A percentile compares a stretch with the other conserved stretches of the same genome.
Conservation (phyloP, 1,140 invertebrate genomes). For the Pogonomyrmex barbatus region DNA sequence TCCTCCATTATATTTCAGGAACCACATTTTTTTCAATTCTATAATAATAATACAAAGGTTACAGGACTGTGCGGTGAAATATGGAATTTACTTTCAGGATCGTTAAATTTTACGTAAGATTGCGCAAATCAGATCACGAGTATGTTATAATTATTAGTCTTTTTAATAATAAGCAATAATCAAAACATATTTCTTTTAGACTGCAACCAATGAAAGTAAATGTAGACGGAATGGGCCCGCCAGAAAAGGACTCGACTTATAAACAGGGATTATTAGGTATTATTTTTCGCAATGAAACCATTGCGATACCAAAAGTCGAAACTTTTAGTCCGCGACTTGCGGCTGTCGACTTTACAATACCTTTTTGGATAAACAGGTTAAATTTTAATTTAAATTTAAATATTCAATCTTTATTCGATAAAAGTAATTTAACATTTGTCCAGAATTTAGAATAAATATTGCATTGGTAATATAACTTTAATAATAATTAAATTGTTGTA, state of each 20-base stretch:
- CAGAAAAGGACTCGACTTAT: slow-evolving; percentile 36
- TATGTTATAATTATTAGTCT: slow-evolving; percentile 34
- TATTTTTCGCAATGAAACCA: slow-evolving; percentile 38
- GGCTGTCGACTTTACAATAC: background rate
- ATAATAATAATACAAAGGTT: slow-evolving; percentile 64
- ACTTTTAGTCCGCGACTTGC: background rate
- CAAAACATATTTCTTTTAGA: slow-evolving; percentile 66
- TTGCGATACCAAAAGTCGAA: slow-evolving; percentile 15
- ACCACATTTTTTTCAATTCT: slow-evolving; percentile 36
- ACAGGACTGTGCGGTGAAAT: slow-evolving; percentile 55
- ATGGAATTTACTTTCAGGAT: slow-evolving; percentile 59
- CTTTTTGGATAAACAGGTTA: slow-evolving; percentile 61
- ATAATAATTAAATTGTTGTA: slow-evolving; percentile 14
- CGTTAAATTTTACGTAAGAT: slow-evolving; percentile 46
- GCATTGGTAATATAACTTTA: background rate
- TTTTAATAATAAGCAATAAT: slow-evolving; percentile 36
- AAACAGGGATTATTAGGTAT: slow-evolving; percentile 57
- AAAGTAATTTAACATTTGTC: background rate
- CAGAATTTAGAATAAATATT: background rate
- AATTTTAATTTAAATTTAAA: background rate
- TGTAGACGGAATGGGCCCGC: slow-evolving; percentile 33
- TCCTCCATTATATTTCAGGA: background rate
- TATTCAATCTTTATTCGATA: background rate
- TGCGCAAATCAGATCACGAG: background rate
- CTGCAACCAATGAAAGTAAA: slow-evolving; percentile 54